Evolutionary conservation across 2,888 invertebrate species (phyloP).

Genomic region (Leptinotarsa peninsularis): DNA sequence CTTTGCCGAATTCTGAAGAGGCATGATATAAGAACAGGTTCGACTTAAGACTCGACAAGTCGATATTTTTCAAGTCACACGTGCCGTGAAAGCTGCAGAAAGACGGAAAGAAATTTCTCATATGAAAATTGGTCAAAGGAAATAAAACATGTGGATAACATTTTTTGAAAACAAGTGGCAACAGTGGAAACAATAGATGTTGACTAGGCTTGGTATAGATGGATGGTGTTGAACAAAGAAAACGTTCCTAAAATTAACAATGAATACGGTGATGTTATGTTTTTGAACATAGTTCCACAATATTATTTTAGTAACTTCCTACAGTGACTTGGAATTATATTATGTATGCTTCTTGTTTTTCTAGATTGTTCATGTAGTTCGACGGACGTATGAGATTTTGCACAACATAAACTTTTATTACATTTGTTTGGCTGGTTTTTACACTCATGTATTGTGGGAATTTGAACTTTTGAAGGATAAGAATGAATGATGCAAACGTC

Average conservation of each 20-base stretch:
- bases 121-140: not conserved
- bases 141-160: not conserved
- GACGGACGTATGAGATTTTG: constrained; percentile 1
- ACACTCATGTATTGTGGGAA: not conserved
- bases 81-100: too few relatives aligned
- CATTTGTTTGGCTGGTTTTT: not conserved
- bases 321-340: not conserved
- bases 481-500: not conserved
- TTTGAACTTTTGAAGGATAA: not conserved
- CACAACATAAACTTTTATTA: constrained; percentile 4
- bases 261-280: not conserved
- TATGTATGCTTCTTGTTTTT: not conserved
- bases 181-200: not conserved
- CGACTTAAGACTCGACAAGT: too few relatives aligned
- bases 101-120: too few relatives aligned
- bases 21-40: too few relatives aligned
- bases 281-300: not conserved
- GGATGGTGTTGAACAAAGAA: not conserved
- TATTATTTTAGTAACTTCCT: not conserved
- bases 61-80: too few relatives aligned
- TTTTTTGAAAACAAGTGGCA: not conserved
- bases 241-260: not conserved
- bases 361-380: constrained; percentile 1
- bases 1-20: too few relatives aligned
- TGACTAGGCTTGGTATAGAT: not conserved